phyloP scores from a whole-genome alignment of 1,140 invertebrate species.

The Calliphora vicina region DNA sequence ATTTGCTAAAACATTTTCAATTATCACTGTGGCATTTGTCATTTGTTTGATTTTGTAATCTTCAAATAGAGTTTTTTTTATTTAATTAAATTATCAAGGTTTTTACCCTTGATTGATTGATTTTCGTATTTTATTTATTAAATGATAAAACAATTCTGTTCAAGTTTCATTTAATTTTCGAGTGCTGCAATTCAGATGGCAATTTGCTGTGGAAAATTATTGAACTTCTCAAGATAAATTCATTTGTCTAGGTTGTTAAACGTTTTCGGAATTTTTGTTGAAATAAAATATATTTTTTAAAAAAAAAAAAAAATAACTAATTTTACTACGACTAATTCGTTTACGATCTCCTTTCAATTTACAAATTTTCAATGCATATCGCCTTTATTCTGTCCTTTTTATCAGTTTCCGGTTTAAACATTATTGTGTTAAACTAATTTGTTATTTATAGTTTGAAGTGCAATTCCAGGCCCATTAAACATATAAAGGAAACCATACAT shows the following conservation, averaged over 20 bases:
- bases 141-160: background rate
- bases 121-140: background rate
- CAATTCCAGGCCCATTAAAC: no score
- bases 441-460: no score
- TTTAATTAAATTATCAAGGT: constrained; percentile 20
- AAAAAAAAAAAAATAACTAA: no score
- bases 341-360: no score
- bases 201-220: background rate
- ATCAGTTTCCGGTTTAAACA: no score
- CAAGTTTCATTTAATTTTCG: background rate
- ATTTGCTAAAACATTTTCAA: background rate
- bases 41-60: background rate
- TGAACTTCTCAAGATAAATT: background rate
- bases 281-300: no score
- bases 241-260: background rate
- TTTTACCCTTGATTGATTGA: background rate
- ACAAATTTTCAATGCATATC: no score
- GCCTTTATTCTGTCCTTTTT: no score
- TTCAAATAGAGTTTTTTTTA: background rate
- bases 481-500: no score
- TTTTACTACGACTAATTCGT: no score
- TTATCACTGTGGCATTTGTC: background rate
- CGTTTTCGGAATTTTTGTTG: no score
- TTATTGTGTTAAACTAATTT: no score
- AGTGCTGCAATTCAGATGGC: background rate